Evolutionary conservation across 2,797 vertebrate genomes (phyloP).

Genomic region (Ctenosaura bakeri): DNA sequence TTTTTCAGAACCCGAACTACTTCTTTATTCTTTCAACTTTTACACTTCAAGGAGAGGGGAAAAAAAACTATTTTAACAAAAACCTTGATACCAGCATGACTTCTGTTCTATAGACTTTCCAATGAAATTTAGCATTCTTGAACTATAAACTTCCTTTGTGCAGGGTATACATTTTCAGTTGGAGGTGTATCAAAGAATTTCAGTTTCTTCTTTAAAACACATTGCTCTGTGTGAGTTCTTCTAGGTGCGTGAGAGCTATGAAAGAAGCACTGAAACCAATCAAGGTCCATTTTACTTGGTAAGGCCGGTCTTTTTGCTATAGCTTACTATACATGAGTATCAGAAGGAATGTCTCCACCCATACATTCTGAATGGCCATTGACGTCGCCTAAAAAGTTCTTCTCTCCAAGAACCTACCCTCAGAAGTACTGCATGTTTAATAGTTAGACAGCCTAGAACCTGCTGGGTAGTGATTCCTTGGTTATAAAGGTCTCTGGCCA

Average conservation of each 20-base stretch:
- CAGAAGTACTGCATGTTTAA: background rate
- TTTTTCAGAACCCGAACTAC: background rate
- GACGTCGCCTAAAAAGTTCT: background rate
- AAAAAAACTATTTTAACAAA: background rate
- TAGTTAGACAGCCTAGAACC: background rate
- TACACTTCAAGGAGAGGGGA: constrained; percentile 14
- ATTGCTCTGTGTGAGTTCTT: background rate
- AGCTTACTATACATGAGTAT: background rate
- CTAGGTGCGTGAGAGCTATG: background rate
- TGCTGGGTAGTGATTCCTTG: background rate
- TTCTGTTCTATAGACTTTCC: constrained; percentile 7
- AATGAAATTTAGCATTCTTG: constrained; percentile 21
- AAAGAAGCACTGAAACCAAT: background rate
- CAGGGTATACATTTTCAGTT: background rate
- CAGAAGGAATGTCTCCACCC: background rate
- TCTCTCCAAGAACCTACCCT: no score
- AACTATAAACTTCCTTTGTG: background rate
- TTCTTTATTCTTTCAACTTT: constrained; percentile 4
- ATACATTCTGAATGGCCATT: background rate
- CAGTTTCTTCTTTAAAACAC: constrained; percentile 22
- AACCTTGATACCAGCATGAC: background rate
- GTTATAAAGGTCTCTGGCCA: background rate
- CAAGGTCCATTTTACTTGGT: background rate
- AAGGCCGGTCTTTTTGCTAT: background rate
- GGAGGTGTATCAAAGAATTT: constrained; percentile 10